Percentiles rank a stretch among this genome's conserved stretches.
These are phyloP conservation scores for Cheilosia variabilis DNA, from an alignment of 2,888 invertebrate species.

Conservation along the genomic window DNA sequence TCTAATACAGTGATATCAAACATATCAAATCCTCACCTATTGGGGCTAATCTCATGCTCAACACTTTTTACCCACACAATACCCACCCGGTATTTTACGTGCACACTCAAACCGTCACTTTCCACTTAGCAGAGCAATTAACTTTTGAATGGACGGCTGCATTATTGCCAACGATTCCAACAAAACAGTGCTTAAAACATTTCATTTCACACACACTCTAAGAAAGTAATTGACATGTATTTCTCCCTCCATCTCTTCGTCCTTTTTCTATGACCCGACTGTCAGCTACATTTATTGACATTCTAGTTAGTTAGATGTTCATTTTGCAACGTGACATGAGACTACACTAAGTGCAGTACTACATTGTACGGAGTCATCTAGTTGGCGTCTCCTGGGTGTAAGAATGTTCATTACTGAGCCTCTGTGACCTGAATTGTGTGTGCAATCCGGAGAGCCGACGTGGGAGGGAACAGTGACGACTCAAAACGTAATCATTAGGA, in stretches of 20 bases:
- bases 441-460: neutral
- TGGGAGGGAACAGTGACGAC: neutral
- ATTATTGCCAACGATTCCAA: neutral
- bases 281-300: slow-evolving; percentile 22
- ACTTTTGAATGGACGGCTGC: slow-evolving; percentile 6
- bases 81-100: neutral
- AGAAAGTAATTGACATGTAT: slow-evolving; percentile 2
- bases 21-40: no score
- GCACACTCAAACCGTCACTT: neutral
- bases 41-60: no score
- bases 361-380: slow-evolving; percentile 17
- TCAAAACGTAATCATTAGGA: neutral
- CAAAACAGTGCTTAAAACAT: neutral
- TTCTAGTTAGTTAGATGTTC: slow-evolving; percentile 52
- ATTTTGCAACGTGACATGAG: slow-evolving; percentile 37
- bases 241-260: neutral
- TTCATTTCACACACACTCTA: neutral
- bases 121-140: neutral
- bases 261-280: slow-evolving; percentile 2
- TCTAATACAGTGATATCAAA: no score
- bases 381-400: slow-evolving; percentile 36
- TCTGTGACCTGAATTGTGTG: slow-evolving; percentile 32
- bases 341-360: slow-evolving; percentile 28
- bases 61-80: no score
- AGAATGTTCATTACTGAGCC: slow-evolving; percentile 24